phyloP scores from a whole-genome alignment of 2,888 invertebrate species.

The Nysson spinosus region DNA sequence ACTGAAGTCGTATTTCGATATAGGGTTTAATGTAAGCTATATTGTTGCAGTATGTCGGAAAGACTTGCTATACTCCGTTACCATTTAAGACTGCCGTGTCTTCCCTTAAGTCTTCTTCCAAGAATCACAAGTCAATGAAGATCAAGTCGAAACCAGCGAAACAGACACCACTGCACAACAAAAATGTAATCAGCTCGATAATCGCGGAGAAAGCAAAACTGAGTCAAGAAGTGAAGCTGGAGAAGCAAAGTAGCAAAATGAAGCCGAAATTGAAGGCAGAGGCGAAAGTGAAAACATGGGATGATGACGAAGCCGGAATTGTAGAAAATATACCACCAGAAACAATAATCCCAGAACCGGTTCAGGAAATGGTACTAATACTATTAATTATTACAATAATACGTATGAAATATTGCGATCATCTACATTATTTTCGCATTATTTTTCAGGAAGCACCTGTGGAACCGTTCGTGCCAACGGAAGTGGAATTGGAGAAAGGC shows the following conservation, averaged over 20 bases:
- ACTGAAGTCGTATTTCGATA: not conserved
- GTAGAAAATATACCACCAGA: constrained; percentile 50
- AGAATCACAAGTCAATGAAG: constrained; percentile 64
- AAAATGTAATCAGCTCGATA: constrained; percentile 73
- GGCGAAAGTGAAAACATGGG: constrained; percentile 82
- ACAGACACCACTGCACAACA: constrained; percentile 72
- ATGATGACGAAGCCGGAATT: constrained; percentile 70
- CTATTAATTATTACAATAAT: not conserved
- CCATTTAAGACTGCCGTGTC: constrained; percentile 65
- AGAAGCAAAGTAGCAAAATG: constrained; percentile 80
- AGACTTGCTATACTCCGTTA: constrained; percentile 65
- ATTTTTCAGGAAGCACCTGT: constrained; percentile 25
- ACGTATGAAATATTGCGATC: not conserved
- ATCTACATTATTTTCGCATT: not conserved
- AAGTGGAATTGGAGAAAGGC: constrained; percentile 46
- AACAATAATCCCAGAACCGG: constrained; percentile 33
- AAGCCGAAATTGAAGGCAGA: constrained; percentile 87
- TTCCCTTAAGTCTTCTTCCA: constrained; percentile 60
- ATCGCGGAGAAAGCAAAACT: constrained; percentile 74
- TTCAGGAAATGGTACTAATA: constrained; percentile 14
- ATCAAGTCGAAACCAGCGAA: constrained; percentile 68
- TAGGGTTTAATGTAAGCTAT: not conserved
- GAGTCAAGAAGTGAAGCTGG: constrained; percentile 68
- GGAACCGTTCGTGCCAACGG: constrained; percentile 39
- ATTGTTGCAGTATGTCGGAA: constrained; percentile 59